A percentile compares a stretch with the other conserved stretches of the same genome.
These are phyloP conservation scores for Etheostoma spectabile DNA, from an alignment of 2,113 vertebrate species.

Conservation along the genomic window DNA sequence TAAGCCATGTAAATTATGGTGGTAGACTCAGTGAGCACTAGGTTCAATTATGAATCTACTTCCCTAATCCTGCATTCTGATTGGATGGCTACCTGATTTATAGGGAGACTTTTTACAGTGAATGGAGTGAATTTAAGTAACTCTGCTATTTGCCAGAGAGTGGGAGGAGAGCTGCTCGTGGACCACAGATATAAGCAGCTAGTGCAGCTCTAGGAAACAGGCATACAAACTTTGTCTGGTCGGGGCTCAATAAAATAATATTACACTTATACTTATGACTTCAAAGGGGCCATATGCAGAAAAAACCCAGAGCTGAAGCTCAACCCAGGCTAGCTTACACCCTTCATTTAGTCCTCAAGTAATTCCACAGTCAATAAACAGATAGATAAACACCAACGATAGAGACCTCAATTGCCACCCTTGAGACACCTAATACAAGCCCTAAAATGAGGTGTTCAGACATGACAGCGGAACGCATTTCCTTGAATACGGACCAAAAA, in stretches of 20 bases:
- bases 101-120: slow-evolving; percentile 48
- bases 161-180: slow-evolving; percentile 58
- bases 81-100: slow-evolving; percentile 61
- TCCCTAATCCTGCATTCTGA: slow-evolving; percentile 58
- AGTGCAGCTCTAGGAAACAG: slow-evolving; percentile 63
- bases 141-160: slow-evolving; percentile 38
- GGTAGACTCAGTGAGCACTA: slow-evolving; percentile 46
- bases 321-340: slow-evolving; percentile 45
- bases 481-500: slow-evolving; percentile 72
- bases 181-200: slow-evolving; percentile 63
- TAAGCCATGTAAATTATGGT: slow-evolving; percentile 66
- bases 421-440: slow-evolving; percentile 52
- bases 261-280: slow-evolving; percentile 71
- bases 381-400: slow-evolving; percentile 73
- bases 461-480: slow-evolving; percentile 71
- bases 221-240: slow-evolving; percentile 65
- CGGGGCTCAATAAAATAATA: slow-evolving; percentile 71
- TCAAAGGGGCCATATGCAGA: slow-evolving; percentile 61
- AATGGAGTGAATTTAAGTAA: slow-evolving; percentile 56
- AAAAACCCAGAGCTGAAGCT: slow-evolving; percentile 45
- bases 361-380: slow-evolving; percentile 73
- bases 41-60: slow-evolving; percentile 48
- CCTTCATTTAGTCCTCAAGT: slow-evolving; percentile 60
- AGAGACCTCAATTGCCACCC: slow-evolving; percentile 55
- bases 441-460: slow-evolving; percentile 68